These are phyloP conservation scores for Hylomyscus alleni DNA, from an alignment of 2,797 vertebrate species.

Conservation along the genomic window DNA sequence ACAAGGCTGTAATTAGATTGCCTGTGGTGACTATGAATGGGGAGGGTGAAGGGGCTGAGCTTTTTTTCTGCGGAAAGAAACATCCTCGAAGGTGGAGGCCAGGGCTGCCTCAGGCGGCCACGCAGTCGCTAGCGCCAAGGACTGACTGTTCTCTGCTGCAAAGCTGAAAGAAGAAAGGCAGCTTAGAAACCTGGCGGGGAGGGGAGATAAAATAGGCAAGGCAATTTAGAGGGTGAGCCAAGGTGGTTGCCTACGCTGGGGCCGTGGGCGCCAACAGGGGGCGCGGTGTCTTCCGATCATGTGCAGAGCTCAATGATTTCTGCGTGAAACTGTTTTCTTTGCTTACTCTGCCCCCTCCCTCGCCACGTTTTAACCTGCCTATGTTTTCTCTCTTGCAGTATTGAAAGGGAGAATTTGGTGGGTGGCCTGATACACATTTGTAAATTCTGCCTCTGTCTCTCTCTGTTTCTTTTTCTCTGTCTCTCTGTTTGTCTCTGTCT, in stretches of 20 bases:
- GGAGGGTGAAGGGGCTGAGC: constrained; percentile 83
- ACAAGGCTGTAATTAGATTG: constrained; percentile 90
- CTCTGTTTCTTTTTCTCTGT: background rate
- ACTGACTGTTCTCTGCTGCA: constrained; percentile 44
- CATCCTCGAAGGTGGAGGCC: constrained; percentile 64
- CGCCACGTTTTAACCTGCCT: background rate
- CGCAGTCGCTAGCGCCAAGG: background rate
- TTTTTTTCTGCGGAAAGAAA: constrained; percentile 81
- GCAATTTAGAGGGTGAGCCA: constrained; percentile 48
- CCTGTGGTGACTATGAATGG: constrained; percentile 89
- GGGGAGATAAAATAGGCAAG: background rate
- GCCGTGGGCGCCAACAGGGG: constrained; percentile 55
- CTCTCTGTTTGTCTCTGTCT: too few species aligned
- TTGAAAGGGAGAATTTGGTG: background rate
- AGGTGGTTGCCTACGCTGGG: constrained; percentile 19
- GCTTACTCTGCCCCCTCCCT: too few species aligned
- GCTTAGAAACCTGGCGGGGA: background rate
- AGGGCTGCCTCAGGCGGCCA: constrained; percentile 51
- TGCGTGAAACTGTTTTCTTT: background rate
- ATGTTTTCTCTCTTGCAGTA: constrained; percentile 18
- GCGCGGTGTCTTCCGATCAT: background rate
- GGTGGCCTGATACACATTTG: background rate
- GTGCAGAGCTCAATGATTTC: background rate
- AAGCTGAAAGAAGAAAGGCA: constrained; percentile 13
- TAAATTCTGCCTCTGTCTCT: background rate